Percentiles rank a stretch among this genome's conserved stretches.
These are phyloP conservation scores for Anseranas semipalmata DNA, from an alignment of 2,113 vertebrate species.

Conservation along the genomic window DNA sequence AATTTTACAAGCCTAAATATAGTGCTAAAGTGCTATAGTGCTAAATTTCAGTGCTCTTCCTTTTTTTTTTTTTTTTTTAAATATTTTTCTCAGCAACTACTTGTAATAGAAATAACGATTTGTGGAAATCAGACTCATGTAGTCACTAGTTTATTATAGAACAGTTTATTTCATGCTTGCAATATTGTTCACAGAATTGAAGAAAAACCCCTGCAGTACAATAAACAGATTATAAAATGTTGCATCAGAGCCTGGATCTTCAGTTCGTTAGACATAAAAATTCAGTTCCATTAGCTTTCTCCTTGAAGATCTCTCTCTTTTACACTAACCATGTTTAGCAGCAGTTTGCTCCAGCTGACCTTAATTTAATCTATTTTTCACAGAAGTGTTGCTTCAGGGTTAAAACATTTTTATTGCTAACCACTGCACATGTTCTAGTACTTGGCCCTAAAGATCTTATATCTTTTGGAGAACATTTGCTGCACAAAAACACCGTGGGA, in stretches of 20 bases:
- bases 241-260: background rate
- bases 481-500: background rate
- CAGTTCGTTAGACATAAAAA: slow-evolving; percentile 49
- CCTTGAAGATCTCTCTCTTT: slow-evolving; percentile 39
- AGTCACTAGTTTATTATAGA: background rate
- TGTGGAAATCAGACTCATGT: background rate
- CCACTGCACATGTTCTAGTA: background rate
- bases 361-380: slow-evolving; percentile 65
- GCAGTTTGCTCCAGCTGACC: slow-evolving; percentile 60
- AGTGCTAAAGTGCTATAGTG: background rate
- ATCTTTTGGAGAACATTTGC: slow-evolving; percentile 19
- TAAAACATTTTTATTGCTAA: slow-evolving; percentile 48
- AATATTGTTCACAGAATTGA: background rate
- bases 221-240: background rate
- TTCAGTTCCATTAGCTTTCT: slow-evolving; percentile 2
- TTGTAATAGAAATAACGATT: background rate
- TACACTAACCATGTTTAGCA: slow-evolving; percentile 38
- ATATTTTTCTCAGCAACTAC: background rate
- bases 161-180: background rate
- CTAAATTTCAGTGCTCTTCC: background rate
- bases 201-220: background rate
- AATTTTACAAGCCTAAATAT: background rate
- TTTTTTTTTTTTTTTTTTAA: background rate
- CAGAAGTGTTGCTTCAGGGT: slow-evolving; percentile 52
- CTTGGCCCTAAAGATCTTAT: slow-evolving; percentile 16